Percentiles rank a stretch among this genome's conserved stretches.
These are phyloP conservation scores for Calvadosia cruxmelitensis DNA, from an alignment of 30 jellyfish, hydroid and myxozoan species.

Conservation along the genomic window DNA sequence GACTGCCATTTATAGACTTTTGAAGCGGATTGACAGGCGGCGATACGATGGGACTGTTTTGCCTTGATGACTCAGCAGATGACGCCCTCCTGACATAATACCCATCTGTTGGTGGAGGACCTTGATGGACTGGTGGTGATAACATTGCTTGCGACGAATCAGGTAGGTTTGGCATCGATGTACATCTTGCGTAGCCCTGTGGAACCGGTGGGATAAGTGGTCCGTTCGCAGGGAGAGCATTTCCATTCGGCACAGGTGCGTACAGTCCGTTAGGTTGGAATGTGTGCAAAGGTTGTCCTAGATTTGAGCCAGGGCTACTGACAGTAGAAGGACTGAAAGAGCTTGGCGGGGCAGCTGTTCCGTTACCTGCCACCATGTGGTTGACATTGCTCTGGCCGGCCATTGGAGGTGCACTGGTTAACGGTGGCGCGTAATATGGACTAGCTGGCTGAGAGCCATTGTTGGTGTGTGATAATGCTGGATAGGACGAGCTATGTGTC, in stretches of 20 bases:
- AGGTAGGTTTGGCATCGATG: conserved; percentile 36
- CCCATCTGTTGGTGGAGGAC: conserved; percentile 70
- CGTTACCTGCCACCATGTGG: neutral
- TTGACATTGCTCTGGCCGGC: too few species aligned
- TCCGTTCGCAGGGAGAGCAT: neutral
- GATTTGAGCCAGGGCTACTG: neutral
- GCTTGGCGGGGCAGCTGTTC: neutral
- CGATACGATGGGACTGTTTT: conserved; percentile 23
- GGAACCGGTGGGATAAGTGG: conserved; percentile 14
- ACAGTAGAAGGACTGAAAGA: neutral
- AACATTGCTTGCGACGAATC: conserved; percentile 4
- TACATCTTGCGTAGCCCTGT: conserved; percentile 35
- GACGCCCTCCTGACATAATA: conserved; percentile 39
- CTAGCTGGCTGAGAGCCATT: neutral
- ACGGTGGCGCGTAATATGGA: neutral
- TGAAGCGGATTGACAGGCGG: neutral
- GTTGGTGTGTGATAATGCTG: neutral
- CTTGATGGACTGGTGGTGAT: conserved; percentile 4
- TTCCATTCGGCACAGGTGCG: neutral
- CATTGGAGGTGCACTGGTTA: neutral
- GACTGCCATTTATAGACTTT: too few species aligned
- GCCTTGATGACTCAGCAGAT: conserved; percentile 40
- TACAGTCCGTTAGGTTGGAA: neutral
- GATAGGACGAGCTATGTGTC: neutral
- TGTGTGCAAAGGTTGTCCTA: neutral